Evolutionary conservation across 2,888 invertebrate species (phyloP), one percentile per base, ranked within the genome.

Genomic region (Drepana falcataria): DNA sequence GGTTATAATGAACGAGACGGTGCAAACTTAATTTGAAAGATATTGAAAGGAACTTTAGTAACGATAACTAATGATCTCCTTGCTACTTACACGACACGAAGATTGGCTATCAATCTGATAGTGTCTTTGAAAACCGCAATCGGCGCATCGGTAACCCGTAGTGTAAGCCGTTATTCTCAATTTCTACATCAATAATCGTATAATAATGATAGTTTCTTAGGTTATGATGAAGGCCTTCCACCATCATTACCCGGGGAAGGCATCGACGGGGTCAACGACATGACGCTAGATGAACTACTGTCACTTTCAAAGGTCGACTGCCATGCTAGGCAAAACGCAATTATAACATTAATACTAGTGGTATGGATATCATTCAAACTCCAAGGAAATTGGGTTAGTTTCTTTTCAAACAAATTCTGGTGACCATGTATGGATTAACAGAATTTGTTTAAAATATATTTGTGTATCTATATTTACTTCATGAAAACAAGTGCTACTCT

Each of bases 251-350:
- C 66, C 61, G 64, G 76, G 72, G 78, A 74, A 78, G 77, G 75
- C 79, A 78, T 70, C 64, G 68, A 71, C 60, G 76, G 73, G 87
- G 83, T 88, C 88, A 82, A 76, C 75, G 89, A 82, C 87, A 71
- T 71, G 64, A 64, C 72, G 71, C 71, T 78, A 73, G 71, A 62
- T 77, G 76, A 84, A 80, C 78, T 78, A 85, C 88, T 88, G 86
- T 89, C 88, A 85, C 88, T 88, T 90, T 87, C 83, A 90, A 87
- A 89, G 89, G 88, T 89, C 86, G 82, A 59, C 64, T 66, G 70
- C 69, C 74, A 77, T 70, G 72, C 73, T 75, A 73, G 72, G 75
- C 71, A 70, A 63, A 60, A 44, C 44, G 6, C 44, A 44, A 44
- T 44, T 44, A 44, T 9, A 9, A 7, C 44, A 44, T 44, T 21